Evolutionary conservation across 2,888 invertebrate species (phyloP).

Genomic region (Eulithis testata): DNA sequence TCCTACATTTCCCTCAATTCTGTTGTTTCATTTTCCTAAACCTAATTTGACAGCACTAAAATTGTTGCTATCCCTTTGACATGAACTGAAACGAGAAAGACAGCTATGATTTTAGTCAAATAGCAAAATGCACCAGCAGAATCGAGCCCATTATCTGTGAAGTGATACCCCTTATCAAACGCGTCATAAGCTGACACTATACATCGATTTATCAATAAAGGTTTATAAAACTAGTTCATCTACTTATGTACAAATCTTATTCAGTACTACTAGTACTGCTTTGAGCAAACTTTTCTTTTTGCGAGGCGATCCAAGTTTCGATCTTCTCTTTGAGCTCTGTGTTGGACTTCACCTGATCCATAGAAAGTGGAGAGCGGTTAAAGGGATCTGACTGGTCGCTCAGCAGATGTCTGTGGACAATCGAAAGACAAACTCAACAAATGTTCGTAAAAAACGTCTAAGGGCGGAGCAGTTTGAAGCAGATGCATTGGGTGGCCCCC

Average conservation of each 20-base stretch:
- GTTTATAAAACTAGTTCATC: conserved; percentile 38
- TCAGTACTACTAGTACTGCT: conserved; percentile 42
- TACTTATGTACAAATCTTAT: conserved; percentile 38
- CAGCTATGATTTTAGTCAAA: too few species aligned
- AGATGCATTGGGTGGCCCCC: too few species aligned
- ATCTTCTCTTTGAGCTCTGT: conserved; percentile 91
- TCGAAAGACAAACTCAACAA: background rate
- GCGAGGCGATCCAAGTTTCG: conserved; percentile 90
- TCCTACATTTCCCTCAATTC: too few species aligned
- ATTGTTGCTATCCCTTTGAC: too few species aligned
- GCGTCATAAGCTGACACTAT: background rate
- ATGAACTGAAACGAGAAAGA: too few species aligned
- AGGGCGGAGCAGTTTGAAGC: too few species aligned
- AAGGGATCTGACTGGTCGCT: conserved; percentile 99
- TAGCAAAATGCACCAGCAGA: too few species aligned
- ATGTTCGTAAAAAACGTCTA: background rate
- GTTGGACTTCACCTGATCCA: conserved; percentile 95
- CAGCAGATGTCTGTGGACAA: conserved; percentile 87
- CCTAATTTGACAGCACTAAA: too few species aligned
- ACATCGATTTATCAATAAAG: conserved; percentile 23
- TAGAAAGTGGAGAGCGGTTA: conserved; percentile 95
- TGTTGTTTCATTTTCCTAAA: too few species aligned
- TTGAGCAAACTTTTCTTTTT: conserved; percentile 72
- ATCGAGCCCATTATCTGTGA: too few species aligned
- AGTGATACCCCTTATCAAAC: too few species aligned